Conservation (phyloP, 2,797 vertebrate species). For the Micrastur ruficollis region DNA sequence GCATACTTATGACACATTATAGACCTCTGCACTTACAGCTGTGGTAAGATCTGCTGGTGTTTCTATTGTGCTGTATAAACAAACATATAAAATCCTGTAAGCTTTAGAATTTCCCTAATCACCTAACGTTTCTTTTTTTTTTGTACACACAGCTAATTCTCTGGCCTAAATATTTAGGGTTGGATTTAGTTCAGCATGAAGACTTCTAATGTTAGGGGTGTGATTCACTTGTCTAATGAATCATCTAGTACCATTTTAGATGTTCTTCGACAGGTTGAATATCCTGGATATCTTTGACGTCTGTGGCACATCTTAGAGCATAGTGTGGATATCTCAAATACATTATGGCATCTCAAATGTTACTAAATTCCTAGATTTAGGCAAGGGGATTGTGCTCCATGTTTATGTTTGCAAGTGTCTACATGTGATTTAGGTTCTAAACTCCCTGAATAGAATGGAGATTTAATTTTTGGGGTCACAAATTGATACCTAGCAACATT, state of each 20-base stretch:
- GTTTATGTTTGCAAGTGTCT: background rate
- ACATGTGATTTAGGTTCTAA: background rate
- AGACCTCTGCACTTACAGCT: background rate
- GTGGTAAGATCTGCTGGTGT: background rate
- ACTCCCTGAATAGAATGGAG: background rate
- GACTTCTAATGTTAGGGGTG: accelerated
- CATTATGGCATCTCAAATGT: background rate
- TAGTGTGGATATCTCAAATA: background rate
- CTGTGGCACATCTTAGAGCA: background rate
- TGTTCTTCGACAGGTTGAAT: background rate
- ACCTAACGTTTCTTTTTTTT: background rate
- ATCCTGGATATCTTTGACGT: background rate
- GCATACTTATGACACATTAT: too few species aligned
- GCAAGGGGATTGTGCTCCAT: background rate
- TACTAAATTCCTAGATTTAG: background rate
- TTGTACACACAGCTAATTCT: background rate
- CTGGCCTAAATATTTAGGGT: background rate
- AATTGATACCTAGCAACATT: background rate
- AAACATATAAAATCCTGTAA: background rate
- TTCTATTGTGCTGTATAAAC: background rate
- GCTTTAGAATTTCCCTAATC: background rate
- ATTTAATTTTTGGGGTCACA: background rate
- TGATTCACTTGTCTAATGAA: background rate
- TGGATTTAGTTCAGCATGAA: background rate
- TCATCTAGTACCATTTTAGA: background rate